Evolutionary conservation across 2,113 vertebrate genomes (phyloP).

Genomic region (Fulica atra): DNA sequence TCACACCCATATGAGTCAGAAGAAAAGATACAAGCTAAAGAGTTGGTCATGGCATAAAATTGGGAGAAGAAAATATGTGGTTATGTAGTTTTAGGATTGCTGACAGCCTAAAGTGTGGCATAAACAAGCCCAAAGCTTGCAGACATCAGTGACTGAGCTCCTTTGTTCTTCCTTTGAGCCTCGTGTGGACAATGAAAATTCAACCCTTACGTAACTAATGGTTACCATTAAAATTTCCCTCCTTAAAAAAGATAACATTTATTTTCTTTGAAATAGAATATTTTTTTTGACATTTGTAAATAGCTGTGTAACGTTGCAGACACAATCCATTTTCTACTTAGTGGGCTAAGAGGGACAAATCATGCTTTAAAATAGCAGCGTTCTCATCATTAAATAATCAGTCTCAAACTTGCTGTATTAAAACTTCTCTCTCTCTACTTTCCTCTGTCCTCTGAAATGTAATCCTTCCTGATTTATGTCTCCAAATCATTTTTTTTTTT

Average conservation of each 20-base stretch:
- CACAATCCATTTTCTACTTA: constrained; percentile 35
- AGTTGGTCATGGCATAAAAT: not conserved
- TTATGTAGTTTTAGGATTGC: not conserved
- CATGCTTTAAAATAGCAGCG: not conserved
- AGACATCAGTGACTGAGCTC: not conserved
- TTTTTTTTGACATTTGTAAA: constrained; percentile 30
- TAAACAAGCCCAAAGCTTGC: not conserved
- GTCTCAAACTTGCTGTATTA: not conserved
- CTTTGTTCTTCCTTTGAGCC: not conserved
- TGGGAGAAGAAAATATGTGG: accelerated
- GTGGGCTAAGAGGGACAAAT: constrained; percentile 5
- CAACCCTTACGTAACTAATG: not conserved
- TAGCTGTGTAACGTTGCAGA: constrained; percentile 18
- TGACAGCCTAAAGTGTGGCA: not conserved
- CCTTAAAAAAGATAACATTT: not conserved
- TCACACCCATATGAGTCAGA: accelerated
- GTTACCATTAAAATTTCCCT: not conserved
- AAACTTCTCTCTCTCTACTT: not conserved
- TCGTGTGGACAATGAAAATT: not conserved
- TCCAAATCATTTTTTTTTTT: constrained; percentile 23
- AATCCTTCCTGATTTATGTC: not conserved
- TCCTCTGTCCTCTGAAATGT: not conserved
- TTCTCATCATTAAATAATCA: constrained; percentile 20
- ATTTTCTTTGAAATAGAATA: not conserved
- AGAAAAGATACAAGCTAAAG: not conserved